These are phyloP conservation scores for Agriopis marginaria DNA, from an alignment of 2,888 invertebrate species.

Conservation along the genomic window DNA sequence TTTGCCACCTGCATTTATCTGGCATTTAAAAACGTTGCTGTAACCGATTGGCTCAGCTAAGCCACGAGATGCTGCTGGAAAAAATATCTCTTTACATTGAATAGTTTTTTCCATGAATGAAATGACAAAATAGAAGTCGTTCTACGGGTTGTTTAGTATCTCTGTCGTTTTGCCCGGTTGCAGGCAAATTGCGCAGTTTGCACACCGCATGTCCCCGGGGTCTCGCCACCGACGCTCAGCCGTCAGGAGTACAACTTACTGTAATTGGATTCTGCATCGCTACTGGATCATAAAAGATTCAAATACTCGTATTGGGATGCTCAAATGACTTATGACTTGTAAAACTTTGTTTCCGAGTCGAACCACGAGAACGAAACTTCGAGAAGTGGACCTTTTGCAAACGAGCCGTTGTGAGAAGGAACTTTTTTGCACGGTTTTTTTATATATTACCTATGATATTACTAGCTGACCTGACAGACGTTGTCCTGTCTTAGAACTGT, in stretches of 20 bases:
- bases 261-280: slow-evolving; percentile 36
- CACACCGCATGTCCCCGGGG: slow-evolving; percentile 10
- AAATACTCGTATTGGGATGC: slow-evolving; percentile 10
- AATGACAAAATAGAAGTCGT: background rate
- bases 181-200: slow-evolving; percentile 21
- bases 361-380: too few species aligned
- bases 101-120: background rate
- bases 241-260: slow-evolving; percentile 25
- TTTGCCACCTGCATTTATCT: too few species aligned
- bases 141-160: background rate
- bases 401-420: too few species aligned
- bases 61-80: background rate
- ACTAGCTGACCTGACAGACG: too few species aligned
- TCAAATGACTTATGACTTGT: slow-evolving; percentile 1
- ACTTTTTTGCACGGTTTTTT: too few species aligned
- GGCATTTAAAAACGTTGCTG: too few species aligned
- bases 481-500: too few species aligned
- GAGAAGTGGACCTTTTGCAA: too few species aligned
- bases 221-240: slow-evolving; percentile 3
- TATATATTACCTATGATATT: too few species aligned
- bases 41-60: background rate
- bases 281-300: slow-evolving; percentile 30
- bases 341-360: background rate
- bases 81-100: background rate
- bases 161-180: slow-evolving; percentile 10